Base-by-base conservation (phyloP, 2,113 vertebrate genomes). In the Malaclemys terrapin region DNA sequence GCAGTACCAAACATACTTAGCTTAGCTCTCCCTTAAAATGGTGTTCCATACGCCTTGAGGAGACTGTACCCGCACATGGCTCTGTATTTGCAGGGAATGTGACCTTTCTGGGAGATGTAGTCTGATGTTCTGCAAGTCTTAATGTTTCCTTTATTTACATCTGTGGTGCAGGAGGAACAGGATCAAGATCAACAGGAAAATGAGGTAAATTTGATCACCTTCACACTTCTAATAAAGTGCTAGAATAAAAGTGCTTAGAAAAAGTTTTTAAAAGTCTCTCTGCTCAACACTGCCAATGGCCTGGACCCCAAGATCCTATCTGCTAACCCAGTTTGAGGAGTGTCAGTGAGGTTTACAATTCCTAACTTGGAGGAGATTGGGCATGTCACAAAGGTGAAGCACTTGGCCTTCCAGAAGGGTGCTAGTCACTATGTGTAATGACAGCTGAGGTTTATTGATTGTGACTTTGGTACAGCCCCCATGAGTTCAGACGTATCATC, bases 161-260 rank as follows among this genome's bases (percentile, higher is more conserved):
- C 24, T 96, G 97, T 93, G 98, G 97, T 98, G 10, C 97, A 98
- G 97, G 99, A 99, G 54, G 99, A 99, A 1, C 98, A 96, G 49
- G 99, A 99, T 59, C 98, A 98, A 95, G 99, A 99, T 59, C 99
- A 98, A 92, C 98, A 99, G 0, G 99, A 98, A 82, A 98, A 93
- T 91, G 99, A 99, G 99, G 99, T 99, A 97, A 97, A 76, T 3
- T 88, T 84, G 59, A 12, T 56, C 0, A 0, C 19, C 27, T 20
- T 17, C 4, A 29, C 29, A 24, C 3, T 49, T 80, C 31, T 1
- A 0, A 0, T 4, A 0, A 25, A 35, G 19, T 11, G 27, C 8
- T 52, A 35, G 62, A 19, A 29, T 69, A 69, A 69, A 69, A n/a
- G 53, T 5, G 72, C 83, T 0, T 6, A 62, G 87, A 56, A 13